Evolutionary conservation across 2,797 vertebrate species (phyloP).

Genomic region (Allobates femoralis): DNA sequence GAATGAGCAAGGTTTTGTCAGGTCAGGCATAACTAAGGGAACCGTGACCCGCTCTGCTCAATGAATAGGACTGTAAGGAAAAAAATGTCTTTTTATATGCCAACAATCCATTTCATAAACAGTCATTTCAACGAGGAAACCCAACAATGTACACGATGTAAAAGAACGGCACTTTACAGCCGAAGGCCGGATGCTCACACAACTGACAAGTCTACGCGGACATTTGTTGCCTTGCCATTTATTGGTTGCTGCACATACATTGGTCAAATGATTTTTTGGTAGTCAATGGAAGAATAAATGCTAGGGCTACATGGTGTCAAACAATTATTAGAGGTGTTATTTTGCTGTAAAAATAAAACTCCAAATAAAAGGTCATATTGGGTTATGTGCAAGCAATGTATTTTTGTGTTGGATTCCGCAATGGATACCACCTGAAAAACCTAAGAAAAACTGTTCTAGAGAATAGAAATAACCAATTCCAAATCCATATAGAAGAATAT

Average conservation of each 20-base stretch:
- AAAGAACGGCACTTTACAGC: background rate
- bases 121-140: background rate
- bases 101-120: background rate
- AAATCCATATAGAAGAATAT: no score
- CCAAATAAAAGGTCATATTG: no score
- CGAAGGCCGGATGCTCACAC: background rate
- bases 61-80: constrained; percentile 16
- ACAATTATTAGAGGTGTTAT: no score
- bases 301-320: background rate
- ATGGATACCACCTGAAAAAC: no score
- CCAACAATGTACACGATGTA: background rate
- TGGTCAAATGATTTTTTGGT: background rate
- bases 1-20: constrained; percentile 11
- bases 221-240: background rate
- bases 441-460: no score
- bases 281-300: background rate
- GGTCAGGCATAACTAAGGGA: constrained; percentile 36
- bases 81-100: background rate
- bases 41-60: background rate
- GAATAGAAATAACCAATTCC: no score
- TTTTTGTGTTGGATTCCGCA: no score
- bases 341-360: no score
- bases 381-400: no score
- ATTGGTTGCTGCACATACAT: background rate
- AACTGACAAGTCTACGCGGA: background rate